Evolutionary conservation across 2,888 invertebrate species (phyloP).

Genomic region (Amiota mariae): DNA sequence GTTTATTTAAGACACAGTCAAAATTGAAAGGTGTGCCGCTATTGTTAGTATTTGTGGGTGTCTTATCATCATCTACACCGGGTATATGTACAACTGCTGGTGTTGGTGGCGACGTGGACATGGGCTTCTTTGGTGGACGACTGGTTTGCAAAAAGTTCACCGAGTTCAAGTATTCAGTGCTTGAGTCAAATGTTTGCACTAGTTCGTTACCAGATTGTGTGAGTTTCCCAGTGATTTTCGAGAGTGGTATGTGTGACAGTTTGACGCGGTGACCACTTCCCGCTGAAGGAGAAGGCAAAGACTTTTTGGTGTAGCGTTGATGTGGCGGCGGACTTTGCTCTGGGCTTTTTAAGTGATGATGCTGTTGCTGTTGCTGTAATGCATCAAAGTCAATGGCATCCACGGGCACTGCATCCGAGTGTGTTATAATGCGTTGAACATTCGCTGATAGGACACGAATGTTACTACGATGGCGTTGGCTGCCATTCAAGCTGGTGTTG

Average conservation of each 20-base stretch:
- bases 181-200: constrained; percentile 68
- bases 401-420: constrained; percentile 73
- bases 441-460: constrained; percentile 74
- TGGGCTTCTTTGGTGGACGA: constrained; percentile 45
- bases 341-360: constrained; percentile 35
- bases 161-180: constrained; percentile 60
- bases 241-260: constrained; percentile 70
- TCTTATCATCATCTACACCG: constrained; percentile 61
- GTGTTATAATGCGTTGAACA: constrained; percentile 76
- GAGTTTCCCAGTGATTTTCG: constrained; percentile 70
- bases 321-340: constrained; percentile 52
- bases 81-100: constrained; percentile 41
- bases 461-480: constrained; percentile 62
- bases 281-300: constrained; percentile 23
- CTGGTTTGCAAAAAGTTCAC: constrained; percentile 41
- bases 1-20: constrained; percentile 45
- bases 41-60: constrained; percentile 62
- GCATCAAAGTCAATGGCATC: constrained; percentile 67
- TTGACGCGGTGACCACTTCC: constrained; percentile 50
- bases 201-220: constrained; percentile 71
- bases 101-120: constrained; percentile 37
- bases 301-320: constrained; percentile 56
- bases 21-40: constrained; percentile 61
- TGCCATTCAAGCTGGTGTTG: constrained; percentile 40
- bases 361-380: constrained; percentile 55